Conservation (phyloP, 2,888 invertebrate genomes). For the Alloscopus bannaensis region DNA sequence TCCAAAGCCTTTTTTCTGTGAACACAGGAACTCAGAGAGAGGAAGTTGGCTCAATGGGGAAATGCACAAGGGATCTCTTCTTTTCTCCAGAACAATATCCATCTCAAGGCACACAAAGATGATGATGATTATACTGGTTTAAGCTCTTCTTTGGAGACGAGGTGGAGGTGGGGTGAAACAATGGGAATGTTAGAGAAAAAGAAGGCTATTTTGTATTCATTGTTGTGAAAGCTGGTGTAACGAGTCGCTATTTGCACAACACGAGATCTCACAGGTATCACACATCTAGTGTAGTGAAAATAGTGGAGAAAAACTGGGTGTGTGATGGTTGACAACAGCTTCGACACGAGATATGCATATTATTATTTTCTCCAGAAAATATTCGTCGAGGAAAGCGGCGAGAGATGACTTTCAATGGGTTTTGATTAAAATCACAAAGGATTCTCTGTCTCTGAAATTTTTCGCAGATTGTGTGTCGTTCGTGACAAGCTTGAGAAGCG, state of each 20-base stretch:
- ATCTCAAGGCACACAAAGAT: background rate
- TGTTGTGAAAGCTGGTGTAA: no score
- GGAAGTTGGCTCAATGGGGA: background rate
- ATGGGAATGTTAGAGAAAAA: slow-evolving; percentile 4
- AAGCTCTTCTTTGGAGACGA: no score
- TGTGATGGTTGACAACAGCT: no score
- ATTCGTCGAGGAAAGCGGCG: no score
- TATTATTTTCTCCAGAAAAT: background rate
- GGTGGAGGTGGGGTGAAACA: no score
- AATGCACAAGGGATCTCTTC: slow-evolving; percentile 19
- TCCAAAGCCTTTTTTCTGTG: slow-evolving; percentile 9
- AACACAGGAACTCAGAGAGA: background rate
- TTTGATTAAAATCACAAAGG: slow-evolving; percentile 21
- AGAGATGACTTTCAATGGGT: slow-evolving; percentile 3
- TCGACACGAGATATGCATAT: no score
- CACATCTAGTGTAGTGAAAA: no score
- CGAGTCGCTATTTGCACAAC: no score
- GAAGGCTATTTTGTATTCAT: background rate
- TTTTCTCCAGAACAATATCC: no score
- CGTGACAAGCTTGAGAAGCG: background rate
- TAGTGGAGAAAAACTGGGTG: no score
- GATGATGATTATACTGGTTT: background rate
- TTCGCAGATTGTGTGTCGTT: background rate
- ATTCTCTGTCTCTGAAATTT: background rate
- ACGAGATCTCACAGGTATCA: no score